Evolutionary conservation across 2,113 vertebrate species (phyloP).

Genomic region (Pica pica): DNA sequence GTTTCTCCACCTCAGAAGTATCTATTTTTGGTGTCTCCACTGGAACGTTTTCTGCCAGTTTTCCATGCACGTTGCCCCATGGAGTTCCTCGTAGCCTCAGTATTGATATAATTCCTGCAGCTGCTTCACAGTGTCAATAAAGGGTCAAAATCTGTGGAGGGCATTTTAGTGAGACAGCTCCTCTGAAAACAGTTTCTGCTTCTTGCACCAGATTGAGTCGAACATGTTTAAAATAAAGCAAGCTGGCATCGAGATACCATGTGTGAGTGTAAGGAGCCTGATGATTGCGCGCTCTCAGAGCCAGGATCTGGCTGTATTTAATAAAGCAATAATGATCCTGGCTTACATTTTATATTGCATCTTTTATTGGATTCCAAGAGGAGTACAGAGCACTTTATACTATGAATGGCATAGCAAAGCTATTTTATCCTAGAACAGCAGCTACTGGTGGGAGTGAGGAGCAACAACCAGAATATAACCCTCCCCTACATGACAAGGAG

Average conservation of each 20-base stretch:
- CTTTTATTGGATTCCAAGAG: slow-evolving; percentile 44
- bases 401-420: slow-evolving; percentile 47
- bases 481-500: slow-evolving; percentile 15
- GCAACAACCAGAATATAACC: slow-evolving; percentile 10
- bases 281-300: neutral
- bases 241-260: neutral
- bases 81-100: neutral
- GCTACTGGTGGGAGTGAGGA: slow-evolving; percentile 53
- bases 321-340: slow-evolving; percentile 48
- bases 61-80: rapidly evolving
- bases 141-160: neutral
- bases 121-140: neutral
- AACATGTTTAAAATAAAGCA: slow-evolving; percentile 26
- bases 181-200: slow-evolving; percentile 10
- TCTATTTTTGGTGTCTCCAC: neutral
- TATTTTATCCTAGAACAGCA: slow-evolving; percentile 45
- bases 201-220: slow-evolving; percentile 23
- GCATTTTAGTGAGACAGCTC: neutral
- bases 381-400: slow-evolving; percentile 13
- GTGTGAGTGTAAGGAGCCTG: neutral
- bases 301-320: slow-evolving; percentile 42
- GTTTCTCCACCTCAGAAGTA: neutral
- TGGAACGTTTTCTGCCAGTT: neutral
- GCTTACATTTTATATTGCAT: slow-evolving; percentile 45
- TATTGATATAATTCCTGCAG: neutral